Percentiles rank a stretch among this genome's conserved stretches.
phyloP scores from a whole-genome alignment of 37 sponge, comb jelly and placozoan genomes.

The Cliona cf. orientalis region DNA sequence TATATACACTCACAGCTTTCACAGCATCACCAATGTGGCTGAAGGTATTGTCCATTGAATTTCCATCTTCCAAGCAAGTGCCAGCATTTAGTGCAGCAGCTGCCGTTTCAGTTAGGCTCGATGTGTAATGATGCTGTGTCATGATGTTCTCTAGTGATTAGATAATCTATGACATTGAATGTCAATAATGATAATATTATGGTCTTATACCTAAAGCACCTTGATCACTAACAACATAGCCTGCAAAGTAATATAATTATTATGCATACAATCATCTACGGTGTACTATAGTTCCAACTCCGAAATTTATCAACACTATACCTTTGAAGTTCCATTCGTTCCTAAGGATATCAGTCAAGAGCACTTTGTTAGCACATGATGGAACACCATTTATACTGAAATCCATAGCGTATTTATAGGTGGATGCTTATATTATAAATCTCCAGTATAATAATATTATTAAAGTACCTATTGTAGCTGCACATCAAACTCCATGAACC shows the following conservation, averaged over 20 bases:
- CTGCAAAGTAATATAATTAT: slow-evolving; percentile 22
- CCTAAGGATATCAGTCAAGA: slow-evolving; percentile 54
- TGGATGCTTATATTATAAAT: too few species aligned
- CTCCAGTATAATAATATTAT: too few species aligned
- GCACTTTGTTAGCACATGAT: slow-evolving; percentile 26
- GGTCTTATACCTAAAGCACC: slow-evolving; percentile 50
- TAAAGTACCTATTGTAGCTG: too few species aligned
- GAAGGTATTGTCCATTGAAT: slow-evolving; percentile 50
- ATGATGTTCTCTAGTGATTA: slow-evolving; percentile 56
- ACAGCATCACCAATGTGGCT: slow-evolving; percentile 51
- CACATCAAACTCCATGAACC: too few species aligned
- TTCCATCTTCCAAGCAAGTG: too few species aligned
- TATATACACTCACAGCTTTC: background rate
- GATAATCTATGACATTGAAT: too few species aligned
- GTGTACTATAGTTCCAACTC: too few species aligned
- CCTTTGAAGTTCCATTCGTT: slow-evolving; percentile 59
- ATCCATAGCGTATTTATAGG: too few species aligned
- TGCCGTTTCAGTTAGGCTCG: slow-evolving; percentile 19
- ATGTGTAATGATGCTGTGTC: slow-evolving; percentile 47
- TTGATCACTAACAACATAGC: slow-evolving; percentile 75
- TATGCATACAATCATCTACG: background rate
- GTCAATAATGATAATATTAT: too few species aligned
- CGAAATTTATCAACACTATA: too few species aligned
- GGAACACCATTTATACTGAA: background rate
- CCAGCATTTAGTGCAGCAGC: slow-evolving; percentile 39